Base-by-base conservation (phyloP, 2,888 invertebrate genomes). In the Pseudococcus jackbeardsleyi region DNA sequence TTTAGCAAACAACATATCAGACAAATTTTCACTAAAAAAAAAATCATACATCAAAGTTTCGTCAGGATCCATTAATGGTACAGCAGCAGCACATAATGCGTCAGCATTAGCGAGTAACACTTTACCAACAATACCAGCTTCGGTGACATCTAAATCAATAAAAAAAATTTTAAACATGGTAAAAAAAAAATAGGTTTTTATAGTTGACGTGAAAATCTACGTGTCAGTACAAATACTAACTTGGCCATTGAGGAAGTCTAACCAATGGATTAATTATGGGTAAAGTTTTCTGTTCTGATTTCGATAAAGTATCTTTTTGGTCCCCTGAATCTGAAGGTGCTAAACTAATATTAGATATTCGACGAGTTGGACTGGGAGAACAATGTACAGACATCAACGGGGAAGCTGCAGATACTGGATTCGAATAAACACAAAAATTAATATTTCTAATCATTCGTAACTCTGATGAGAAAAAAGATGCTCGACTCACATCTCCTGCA, bases 101-200 rank as follows among this genome's bases (percentile, higher is more conserved):
- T 99, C 98, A 5, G 98, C 98, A 91, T 99, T 99, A 85, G 98
- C 98, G 89, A 99, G 92, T 39, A 99, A 93, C 90, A 98, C 98
- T 92, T 98, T 97, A 91, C 98, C 97, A 90, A 99, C 97, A 90
- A 99, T 96, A 33, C 98, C 97, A 50, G 95, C 94, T 89, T 94
- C 94, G 9, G 94, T 93, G 26, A 95, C 94, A 91, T 95, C 95
- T 93, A 90, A 42, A 42, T 42, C 26, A 48, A 54, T 19, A 46
- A 39, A 84, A 3, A 84, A 48, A 22, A 12, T 33, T 33, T 33
- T 2, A 15, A 12, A 4, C 8, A 15, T 50, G 48, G 46, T 46
- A 22, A 26, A 33, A 89, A 85, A 84, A 89, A 79, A n/a, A n/a
- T n/a, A n/a, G 86, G 39, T 33, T 68, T 59, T 64, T 9, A 64